A percentile compares a stretch with the other conserved stretches of the same genome.
phyloP scores from a whole-genome alignment of 1,140 invertebrate genomes.

The Caerostris extrusa region DNA sequence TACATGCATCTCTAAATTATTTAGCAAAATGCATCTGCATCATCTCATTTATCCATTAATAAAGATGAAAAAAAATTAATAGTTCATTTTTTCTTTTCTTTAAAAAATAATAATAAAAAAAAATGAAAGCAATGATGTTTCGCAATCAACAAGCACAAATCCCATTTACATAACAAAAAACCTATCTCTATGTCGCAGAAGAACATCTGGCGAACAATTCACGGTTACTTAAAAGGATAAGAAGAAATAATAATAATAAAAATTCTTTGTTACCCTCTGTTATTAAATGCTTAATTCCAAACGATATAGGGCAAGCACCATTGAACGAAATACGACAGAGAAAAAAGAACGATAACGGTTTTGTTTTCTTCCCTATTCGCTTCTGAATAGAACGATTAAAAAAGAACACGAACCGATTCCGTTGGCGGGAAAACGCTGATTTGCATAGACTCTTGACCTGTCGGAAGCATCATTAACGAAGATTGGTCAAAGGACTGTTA shows the following conservation, averaged over 20 bases:
- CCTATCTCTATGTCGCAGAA: too few relatives aligned
- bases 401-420: not conserved
- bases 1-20: too few relatives aligned
- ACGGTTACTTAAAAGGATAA: not conserved
- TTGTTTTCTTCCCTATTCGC: not conserved
- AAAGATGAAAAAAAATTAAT: too few relatives aligned
- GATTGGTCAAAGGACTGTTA: slow-evolving; percentile 42
- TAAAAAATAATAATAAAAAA: too few relatives aligned
- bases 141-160: too few relatives aligned
- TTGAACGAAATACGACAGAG: not conserved
- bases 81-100: too few relatives aligned
- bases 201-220: not conserved
- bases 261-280: not conserved
- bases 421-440: slow-evolving; percentile 14
- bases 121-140: too few relatives aligned
- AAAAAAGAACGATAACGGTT: not conserved
- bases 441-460: slow-evolving; percentile 47
- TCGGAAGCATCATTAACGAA: slow-evolving; percentile 50
- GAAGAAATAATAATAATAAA: not conserved
- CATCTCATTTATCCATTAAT: too few relatives aligned
- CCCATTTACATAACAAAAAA: too few relatives aligned
- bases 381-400: slow-evolving; percentile 25
- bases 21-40: too few relatives aligned
- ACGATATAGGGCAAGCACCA: too few relatives aligned
- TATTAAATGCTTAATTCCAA: not conserved